Conservation (phyloP, 2,113 vertebrate genomes). For the Cairina moschata region DNA sequence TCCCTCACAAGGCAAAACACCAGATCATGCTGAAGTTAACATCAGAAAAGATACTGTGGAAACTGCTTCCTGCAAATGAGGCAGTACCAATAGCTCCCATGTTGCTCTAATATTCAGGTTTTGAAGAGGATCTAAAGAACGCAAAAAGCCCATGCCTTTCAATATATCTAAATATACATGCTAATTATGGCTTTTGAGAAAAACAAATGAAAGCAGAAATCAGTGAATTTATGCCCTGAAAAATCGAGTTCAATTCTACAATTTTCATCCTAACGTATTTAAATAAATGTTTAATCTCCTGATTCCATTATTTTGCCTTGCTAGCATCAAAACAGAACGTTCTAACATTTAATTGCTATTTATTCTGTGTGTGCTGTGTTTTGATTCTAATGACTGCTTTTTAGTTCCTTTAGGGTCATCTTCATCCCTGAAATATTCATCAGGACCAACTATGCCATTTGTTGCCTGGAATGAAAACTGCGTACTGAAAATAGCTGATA, state of each 20-base stretch:
- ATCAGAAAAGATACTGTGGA: not conserved
- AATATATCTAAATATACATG: accelerated
- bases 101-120: not conserved
- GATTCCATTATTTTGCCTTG: not conserved
- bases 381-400: constrained; percentile 14
- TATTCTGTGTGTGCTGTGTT: not conserved
- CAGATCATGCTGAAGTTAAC: not conserved
- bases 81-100: not conserved
- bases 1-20: not conserved
- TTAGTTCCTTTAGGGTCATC: not conserved
- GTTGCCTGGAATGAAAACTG: not conserved
- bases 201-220: not conserved
- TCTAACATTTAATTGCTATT: not conserved
- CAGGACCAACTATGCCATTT: not conserved
- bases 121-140: not conserved
- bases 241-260: not conserved
- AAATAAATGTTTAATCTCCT: not conserved
- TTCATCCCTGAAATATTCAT: constrained; percentile 1
- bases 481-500: not conserved
- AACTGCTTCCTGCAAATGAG: not conserved
- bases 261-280: not conserved
- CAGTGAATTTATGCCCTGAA: not conserved
- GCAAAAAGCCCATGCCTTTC: not conserved
- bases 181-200: not conserved
- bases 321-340: not conserved